Base-by-base conservation (phyloP, 1,140 invertebrate species). In the Drosophila bifasciata region DNA sequence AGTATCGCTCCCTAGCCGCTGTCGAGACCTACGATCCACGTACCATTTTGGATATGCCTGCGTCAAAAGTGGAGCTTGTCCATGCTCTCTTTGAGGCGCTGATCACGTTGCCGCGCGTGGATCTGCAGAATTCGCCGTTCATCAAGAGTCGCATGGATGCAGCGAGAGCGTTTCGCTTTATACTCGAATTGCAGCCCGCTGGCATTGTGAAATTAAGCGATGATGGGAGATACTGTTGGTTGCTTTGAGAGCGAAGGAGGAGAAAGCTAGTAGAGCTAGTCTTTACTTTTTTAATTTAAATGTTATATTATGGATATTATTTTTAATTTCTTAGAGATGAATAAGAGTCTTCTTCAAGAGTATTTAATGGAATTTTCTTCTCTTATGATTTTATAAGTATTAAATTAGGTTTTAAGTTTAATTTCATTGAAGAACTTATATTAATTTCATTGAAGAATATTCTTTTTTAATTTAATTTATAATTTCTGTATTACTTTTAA, bases 181-280 rank as follows among this genome's bases (percentile, higher is more conserved):
- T 86, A 1, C 28, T 83, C 1, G 84, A 86, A 2, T 67, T 86
- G 0, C 75, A 79, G 16, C 17, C 70, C 4, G 46, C 52, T 1
- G 50, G 62, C 15, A 36, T 86, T 5, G 36, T 89, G 9, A 56
- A 43, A 21, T 41, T 83, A 0, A 72, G 70, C 32, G 2, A 5
- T 1, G 62, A 79, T 57, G 75, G 53, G 0, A 50, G 46, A 23
- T 46, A n/a, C 0, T 64, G 41, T 43, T 62, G 58, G 3, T 5
- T 86, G 3, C 25, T 46, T 7, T 69, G n/a, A 61, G 11, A 28
- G 6, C 4, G 41, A 0, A 2, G 41, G 0, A 2, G 7, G 43
- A 17, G 16, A n/a, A 7, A 3, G 50, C 15, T 62, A 21, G 52
- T 16, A 16, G 48, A 50, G 48, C 5, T 52, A 52, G 21, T 25